Evolutionary conservation across 2,113 vertebrate genomes (phyloP), one percentile per base, ranked within the genome.

Genomic region (Halcyon malimbica): DNA sequence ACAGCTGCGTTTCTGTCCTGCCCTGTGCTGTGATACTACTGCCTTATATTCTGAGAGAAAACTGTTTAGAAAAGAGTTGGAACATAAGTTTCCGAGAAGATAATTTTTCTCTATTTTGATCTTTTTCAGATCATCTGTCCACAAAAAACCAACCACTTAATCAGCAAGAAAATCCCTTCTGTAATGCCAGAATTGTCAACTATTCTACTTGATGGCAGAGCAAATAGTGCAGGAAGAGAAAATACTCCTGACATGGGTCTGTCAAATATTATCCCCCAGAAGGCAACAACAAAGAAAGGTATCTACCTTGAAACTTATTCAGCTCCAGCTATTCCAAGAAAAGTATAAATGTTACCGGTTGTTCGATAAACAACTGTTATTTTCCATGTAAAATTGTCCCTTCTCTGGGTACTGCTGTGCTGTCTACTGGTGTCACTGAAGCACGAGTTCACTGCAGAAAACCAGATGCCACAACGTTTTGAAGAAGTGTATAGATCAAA

Each of bases 151-250:
- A 41, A 24, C 5, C 0, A 1, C 4, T 31, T 79, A 56, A 91
- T 60, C 42, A 91, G 54, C 67, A 97, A 97, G 93, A 91, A 87
- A 93, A 88, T 93, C 77, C 75, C 92, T 83, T 48, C 69, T 21
- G 6, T 57, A 69, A 20, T 73, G 62, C 82, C 94, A 78, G 91
- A n/a, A 11, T 63, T 85, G 37, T 28, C 96, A 71, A 37, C 48
- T 67, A 10, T 44, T 91, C 62, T 57, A 35, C 59, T 63, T 68
- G 73, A 73, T 1, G 71, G 51, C 31, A 42, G 39, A 28, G 19
- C 31, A 85, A 78, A 54, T 33, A 70, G 29, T 33, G 31, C 59
- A 73, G n/a, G 46, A 94, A 87, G 71, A 80, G 37, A 92, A 53
- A 60, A 81, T 10, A 35, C 11, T 62, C 60, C 39, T 24, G 65